Evolutionary conservation across 2,888 invertebrate genomes (phyloP), one percentile per base, ranked within the genome.

Genomic region (Sicus ferrugineus): DNA sequence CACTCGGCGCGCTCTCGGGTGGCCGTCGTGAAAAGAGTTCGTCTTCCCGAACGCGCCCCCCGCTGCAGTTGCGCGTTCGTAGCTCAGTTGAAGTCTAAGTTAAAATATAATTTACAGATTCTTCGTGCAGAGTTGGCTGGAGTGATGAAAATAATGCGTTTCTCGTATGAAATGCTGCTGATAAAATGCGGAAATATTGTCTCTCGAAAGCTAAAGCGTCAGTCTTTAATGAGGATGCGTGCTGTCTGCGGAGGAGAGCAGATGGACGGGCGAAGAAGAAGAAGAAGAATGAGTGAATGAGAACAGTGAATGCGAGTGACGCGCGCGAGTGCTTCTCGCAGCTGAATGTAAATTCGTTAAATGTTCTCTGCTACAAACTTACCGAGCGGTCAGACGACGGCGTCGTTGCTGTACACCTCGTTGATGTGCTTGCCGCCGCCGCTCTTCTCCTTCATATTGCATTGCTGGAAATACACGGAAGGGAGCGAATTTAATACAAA

Each of bases 141-240:
- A 54, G 54, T 28, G 50, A 70, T 67, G 54, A 70, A 74, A 75
- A 73, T 72, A 70, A 70, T 72, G 38, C 67, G 50, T 54, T 69
- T 66, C 67, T 63, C 46, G 73, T 73, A 71, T 62, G 73, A 73
- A 75, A 71, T 66, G 74, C 62, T 75, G 54, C 23, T 72, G 73
- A 31, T 64, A 77, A 81, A 79, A 76, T 77, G 75, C 75, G 76
- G 80, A 83, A 83, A 85, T 85, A 85, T 85, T 85, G 84, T 85
- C 85, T 78, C 80, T 84, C 81, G 83, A 85, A 84, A 85, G 84
- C 84, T 84, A 85, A 83, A 83, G 84, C 81, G 82, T 85, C 85
- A 85, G 85, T 85, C 85, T 85, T 85, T 84, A 84, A 81, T 84
- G 80, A 78, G 77, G 77, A 75, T 77, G 77, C 67, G 72, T 68